Evolutionary conservation across 2,888 invertebrate genomes (phyloP).

Genomic region (Sarcophaga subvicina): DNA sequence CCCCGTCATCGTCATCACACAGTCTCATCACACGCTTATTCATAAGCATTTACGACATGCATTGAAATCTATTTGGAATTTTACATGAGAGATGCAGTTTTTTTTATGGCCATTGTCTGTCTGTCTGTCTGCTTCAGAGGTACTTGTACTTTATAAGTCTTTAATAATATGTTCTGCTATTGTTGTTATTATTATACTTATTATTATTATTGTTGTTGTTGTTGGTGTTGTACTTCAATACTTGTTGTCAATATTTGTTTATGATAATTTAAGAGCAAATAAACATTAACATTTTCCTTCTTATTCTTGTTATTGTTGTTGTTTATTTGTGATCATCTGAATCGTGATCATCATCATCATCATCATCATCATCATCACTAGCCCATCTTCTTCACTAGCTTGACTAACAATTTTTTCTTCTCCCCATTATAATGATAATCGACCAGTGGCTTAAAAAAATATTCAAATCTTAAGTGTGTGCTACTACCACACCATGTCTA

Average conservation of each 20-base stretch:
- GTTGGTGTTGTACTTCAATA: background rate
- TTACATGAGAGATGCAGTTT: slow-evolving; percentile 17
- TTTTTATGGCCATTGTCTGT: slow-evolving; percentile 15
- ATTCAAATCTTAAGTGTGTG: slow-evolving; percentile 33
- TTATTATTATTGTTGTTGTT: background rate
- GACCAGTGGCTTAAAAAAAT: slow-evolving; percentile 61
- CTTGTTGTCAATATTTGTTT: slow-evolving; percentile 75
- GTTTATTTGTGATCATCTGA: background rate
- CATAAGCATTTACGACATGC: background rate
- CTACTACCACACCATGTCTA: background rate
- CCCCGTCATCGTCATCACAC: background rate
- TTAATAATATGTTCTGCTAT: slow-evolving; percentile 28
- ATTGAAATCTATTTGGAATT: slow-evolving; percentile 38
- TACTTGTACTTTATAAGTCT: slow-evolving; percentile 50
- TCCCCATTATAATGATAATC: slow-evolving; percentile 26
- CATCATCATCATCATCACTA: slow-evolving; percentile 42
- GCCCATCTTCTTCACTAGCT: background rate
- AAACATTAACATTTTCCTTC: slow-evolving; percentile 57
- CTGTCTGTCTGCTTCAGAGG: slow-evolving; percentile 9
- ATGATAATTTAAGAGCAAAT: slow-evolving; percentile 80
- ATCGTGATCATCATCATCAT: slow-evolving; percentile 47
- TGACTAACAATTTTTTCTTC: background rate
- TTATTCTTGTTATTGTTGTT: background rate
- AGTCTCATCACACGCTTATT: slow-evolving; percentile 18
- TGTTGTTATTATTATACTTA: background rate